Evolutionary conservation across 1,140 invertebrate species (phyloP).

Genomic region (Andrena cerasifolii): DNA sequence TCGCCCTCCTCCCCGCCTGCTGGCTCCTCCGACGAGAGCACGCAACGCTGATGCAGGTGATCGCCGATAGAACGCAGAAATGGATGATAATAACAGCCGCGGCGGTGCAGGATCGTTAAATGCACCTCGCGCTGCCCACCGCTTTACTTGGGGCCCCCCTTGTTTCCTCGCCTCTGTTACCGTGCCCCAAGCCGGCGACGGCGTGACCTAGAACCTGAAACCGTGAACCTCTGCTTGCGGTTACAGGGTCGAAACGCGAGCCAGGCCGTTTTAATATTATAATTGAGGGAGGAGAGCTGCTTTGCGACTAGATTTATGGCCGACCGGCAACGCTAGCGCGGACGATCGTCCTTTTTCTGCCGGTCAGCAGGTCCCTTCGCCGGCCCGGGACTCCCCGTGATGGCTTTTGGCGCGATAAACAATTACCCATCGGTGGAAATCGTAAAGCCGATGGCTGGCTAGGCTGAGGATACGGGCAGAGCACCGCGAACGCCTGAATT

Average conservation of each 20-base stretch:
- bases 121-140: constrained; percentile 18
- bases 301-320: constrained; percentile 15
- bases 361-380: not conserved
- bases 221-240: constrained; percentile 62
- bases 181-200: constrained; percentile 29
- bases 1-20: too few relatives aligned
- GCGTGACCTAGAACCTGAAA: constrained; percentile 67
- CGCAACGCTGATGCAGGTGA: constrained; percentile 3
- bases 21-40: not conserved
- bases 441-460: not conserved
- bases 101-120: constrained; percentile 41
- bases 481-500: not conserved
- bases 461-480: not conserved
- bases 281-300: constrained; percentile 1
- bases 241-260: constrained; percentile 57
- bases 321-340: constrained; percentile 1
- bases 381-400: too few relatives aligned
- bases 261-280: constrained; percentile 7
- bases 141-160: constrained; percentile 50
- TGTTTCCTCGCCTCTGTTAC: constrained; percentile 52
- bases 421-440: constrained; percentile 4
- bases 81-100: constrained; percentile 55
- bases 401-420: not conserved
- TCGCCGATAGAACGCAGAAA: constrained; percentile 46
- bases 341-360: not conserved